Percentiles rank a stretch among this genome's conserved stretches.
These are phyloP conservation scores for Bathynomus jamesi DNA, from an alignment of 1,140 invertebrate species.

Conservation along the genomic window DNA sequence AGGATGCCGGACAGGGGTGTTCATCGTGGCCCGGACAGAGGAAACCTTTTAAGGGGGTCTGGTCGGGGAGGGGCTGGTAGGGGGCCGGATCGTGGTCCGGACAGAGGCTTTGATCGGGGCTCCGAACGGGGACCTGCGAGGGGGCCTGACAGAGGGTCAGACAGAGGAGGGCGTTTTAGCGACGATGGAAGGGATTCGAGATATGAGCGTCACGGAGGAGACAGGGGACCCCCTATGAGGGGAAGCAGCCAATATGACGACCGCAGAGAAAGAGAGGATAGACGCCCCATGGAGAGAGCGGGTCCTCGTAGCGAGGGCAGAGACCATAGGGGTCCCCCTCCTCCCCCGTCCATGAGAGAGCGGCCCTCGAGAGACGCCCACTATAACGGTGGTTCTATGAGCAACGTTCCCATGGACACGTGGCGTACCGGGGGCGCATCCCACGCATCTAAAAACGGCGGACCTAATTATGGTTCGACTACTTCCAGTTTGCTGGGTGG, in stretches of 20 bases:
- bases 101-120: background rate
- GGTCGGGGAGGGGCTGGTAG: background rate
- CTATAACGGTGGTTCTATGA: background rate
- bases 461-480: background rate
- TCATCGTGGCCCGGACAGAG: background rate
- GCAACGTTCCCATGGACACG: background rate
- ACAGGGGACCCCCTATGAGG: too few relatives aligned
- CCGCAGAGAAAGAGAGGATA: background rate
- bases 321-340: background rate
- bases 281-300: background rate
- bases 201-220: too few relatives aligned
- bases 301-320: background rate
- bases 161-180: background rate
- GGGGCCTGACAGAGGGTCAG: too few relatives aligned
- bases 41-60: background rate
- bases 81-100: too few relatives aligned
- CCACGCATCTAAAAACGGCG: background rate
- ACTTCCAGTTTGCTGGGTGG: background rate
- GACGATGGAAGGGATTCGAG: background rate
- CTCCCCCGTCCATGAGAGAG: background rate
- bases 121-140: background rate
- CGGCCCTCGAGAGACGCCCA: background rate
- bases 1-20: background rate
- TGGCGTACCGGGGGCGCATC: background rate
- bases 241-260: background rate